Evolutionary conservation across 2,797 vertebrate species (phyloP).

Genomic region (Tiaroga cobitis): DNA sequence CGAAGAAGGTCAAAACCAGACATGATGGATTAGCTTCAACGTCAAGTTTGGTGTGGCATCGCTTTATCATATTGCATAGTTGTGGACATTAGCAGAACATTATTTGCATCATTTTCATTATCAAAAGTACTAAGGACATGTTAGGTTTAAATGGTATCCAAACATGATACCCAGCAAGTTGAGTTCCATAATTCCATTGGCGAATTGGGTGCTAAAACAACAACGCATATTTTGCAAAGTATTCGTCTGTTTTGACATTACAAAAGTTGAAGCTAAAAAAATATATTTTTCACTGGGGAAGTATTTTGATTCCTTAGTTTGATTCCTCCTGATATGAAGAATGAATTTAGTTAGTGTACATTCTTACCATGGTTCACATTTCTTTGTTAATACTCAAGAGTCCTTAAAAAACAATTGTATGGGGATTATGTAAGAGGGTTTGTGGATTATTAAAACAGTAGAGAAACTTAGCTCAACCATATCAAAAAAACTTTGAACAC

Average conservation of each 20-base stretch:
- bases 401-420: neutral
- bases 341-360: neutral
- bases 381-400: neutral
- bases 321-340: neutral
- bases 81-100: neutral
- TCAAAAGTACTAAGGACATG: neutral
- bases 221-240: neutral
- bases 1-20: neutral
- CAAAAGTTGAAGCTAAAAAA: neutral
- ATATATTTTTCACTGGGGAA: neutral
- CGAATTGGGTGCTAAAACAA: neutral
- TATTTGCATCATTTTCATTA: neutral
- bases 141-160: neutral
- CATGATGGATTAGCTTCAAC: conserved; percentile 1
- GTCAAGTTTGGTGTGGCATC: neutral
- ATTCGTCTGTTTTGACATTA: neutral
- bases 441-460: neutral
- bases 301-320: neutral
- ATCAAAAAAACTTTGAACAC: neutral
- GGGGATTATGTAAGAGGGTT: neutral
- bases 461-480: neutral
- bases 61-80: neutral
- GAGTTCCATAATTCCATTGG: neutral
- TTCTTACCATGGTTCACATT: neutral
- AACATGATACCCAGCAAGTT: neutral